Conservation (phyloP, 1,140 invertebrate species). For the Proctacanthus coquilletti region DNA sequence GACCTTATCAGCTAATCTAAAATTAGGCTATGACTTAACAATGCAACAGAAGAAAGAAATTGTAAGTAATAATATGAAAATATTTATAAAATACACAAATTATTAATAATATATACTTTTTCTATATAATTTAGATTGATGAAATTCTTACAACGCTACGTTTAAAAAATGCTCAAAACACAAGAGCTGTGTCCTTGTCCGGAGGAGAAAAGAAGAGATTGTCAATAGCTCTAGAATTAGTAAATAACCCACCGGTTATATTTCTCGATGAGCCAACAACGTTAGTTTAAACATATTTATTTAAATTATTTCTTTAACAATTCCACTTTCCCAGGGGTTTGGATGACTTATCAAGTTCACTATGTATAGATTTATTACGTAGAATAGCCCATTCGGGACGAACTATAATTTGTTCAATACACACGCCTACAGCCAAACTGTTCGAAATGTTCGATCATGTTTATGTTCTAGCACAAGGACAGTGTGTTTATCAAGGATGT, state of each 20-base stretch:
- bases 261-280: slow-evolving; percentile 73
- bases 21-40: slow-evolving; percentile 51
- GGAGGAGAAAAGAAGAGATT: slow-evolving; percentile 86
- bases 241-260: slow-evolving; percentile 89
- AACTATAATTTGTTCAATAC: slow-evolving; percentile 81
- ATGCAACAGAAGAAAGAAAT: slow-evolving; percentile 47
- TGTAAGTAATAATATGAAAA: slow-evolving; percentile 36
- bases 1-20: slow-evolving; percentile 73
- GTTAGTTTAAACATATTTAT: slow-evolving; percentile 35
- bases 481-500: slow-evolving; percentile 58
- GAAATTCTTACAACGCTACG: slow-evolving; percentile 53
- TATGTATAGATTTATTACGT: slow-evolving; percentile 59
- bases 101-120: slow-evolving; percentile 6
- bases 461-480: slow-evolving; percentile 54
- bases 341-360: slow-evolving; percentile 58
- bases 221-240: slow-evolving; percentile 79
- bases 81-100: neutral
- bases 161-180: slow-evolving; percentile 45
- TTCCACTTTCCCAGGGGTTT: slow-evolving; percentile 34
- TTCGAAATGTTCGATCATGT: slow-evolving; percentile 64
- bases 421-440: slow-evolving; percentile 71
- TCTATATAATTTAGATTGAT: slow-evolving; percentile 48
- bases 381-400: slow-evolving; percentile 62
- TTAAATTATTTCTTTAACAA: neutral
- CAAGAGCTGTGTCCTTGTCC: slow-evolving; percentile 56